Base-by-base conservation (phyloP, 2,113 vertebrate genomes). In the Zapornia atra region DNA sequence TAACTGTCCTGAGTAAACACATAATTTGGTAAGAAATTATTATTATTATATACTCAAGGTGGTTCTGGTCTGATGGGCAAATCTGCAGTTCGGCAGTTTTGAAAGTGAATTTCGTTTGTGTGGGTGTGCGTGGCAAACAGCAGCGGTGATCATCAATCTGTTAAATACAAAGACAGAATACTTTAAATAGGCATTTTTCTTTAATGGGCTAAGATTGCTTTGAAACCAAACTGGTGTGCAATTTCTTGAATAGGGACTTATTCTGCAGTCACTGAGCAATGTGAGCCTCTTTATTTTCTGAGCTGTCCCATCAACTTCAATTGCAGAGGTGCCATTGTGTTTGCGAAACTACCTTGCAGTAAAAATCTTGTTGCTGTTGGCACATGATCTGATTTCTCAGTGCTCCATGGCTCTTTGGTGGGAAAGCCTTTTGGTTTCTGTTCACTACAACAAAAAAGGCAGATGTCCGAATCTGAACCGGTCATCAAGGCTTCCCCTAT, bases 151-250 rank as follows among this genome's bases (percentile, higher is more conserved):
- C 92, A 96, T 94, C 46, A 86, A 82, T 94, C 92, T 91, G 79
- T 92, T 95, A 94, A 96, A 90, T 88, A 95, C 80, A 93, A 88
- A 96, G 40, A 64, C 61, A 72, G 86, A 93, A 65, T 57, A 86
- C n/a, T 93, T 92, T 80, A 94, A 84, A 83, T 59, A 79, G 90
- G 61, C 88, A 34, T 94, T 95, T 95, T 93, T 90, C 76, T 68
- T 90, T 95, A 96, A 83, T 86, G 60, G 86, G 50, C 72, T 91
- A 86, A 77, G 68, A 92, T 72, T 86, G 38, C 90, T 94, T 88
- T 86, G 80, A 84, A 94, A 80, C 56, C 36, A 86, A 92, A 86
- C 76, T 83, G 51, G 56, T 90, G 72, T 3, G 15, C 92, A 93
- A 96, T 94, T 93, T 77, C 83, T 88, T 86, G 36, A 94, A 75